Base-by-base conservation (phyloP, 2,888 invertebrate genomes). In the Hydropsyche betteni region DNA sequence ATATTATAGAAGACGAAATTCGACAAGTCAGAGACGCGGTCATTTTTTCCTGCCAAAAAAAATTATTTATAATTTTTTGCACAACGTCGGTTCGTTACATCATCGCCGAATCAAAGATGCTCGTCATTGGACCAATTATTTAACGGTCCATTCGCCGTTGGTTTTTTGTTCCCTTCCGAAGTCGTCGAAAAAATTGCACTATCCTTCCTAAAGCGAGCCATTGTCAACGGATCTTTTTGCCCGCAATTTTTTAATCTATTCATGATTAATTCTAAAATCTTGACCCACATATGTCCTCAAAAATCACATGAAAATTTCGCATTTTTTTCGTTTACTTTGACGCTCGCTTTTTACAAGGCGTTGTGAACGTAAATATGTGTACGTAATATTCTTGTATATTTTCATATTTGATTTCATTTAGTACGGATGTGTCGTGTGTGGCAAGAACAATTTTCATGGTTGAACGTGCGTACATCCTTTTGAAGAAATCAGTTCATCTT, bases 41-140 rank as follows among this genome's bases (percentile, higher is more conserved):
- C 8, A 24, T 58, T 53, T 53, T 58, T 58, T 58, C 58, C 8
- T 58, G 14, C 16, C 8, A 24, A n/a, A 53, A 24, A 53, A 53
- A 58, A 58, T 16, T 24, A 58, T 58, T 53, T 53, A 10, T n/a
- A 14, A 58, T 58, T 53, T 58, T 58, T 58, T 58, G 16, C 58
- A 58, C 58, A 58, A 58, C 58, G 8, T 16, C 14, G 16, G 2
- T 24, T 58, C 14, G 16, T 24, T 24, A 58, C 58, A 58, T 58
- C 14, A 58, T 58, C 14, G 24, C 3, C 58, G 14, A 4, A 68
- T 68, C n/a, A 68, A 34, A 38, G 36, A 69, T 33, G 44, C 34
- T 68, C 44, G 64, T 72, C 73, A 75, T 75, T 75, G 77, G 34
- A 33, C 77, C 38, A 75, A 73, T 73, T 77, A 77, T 61, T 73